Percentiles rank a stretch among this genome's conserved stretches.
phyloP scores from a whole-genome alignment of 1,140 invertebrate species.

The Lucilia sericata region DNA sequence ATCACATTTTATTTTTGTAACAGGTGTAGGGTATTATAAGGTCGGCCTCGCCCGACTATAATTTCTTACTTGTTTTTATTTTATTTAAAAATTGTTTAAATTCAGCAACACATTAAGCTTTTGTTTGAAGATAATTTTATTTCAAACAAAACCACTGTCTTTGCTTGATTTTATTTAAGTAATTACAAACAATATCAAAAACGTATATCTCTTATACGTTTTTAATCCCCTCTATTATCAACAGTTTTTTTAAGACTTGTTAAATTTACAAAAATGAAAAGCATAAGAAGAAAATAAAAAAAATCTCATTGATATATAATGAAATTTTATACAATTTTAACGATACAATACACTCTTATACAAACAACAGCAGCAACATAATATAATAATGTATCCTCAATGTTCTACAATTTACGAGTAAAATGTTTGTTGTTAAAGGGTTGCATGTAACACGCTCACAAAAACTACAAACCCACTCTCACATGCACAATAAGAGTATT shows the following conservation, averaged over 20 bases:
- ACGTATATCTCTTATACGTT: not conserved
- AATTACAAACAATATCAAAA: not conserved
- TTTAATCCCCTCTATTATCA: not conserved
- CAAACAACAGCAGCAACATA: not conserved
- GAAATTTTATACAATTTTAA: constrained; percentile 14
- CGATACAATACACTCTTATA: not conserved
- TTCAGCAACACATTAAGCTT: too few species aligned
- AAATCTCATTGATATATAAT: constrained; percentile 27
- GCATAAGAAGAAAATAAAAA: not conserved
- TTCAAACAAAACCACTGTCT: too few species aligned
- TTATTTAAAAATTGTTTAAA: too few species aligned
- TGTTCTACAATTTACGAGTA: not conserved
- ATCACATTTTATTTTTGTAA: too few species aligned
- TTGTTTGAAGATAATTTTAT: too few species aligned
- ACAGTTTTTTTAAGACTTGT: not conserved
- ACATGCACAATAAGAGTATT: not conserved
- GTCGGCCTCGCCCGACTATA: too few species aligned
- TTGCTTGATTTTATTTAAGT: not conserved
- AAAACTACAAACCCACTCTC: not conserved
- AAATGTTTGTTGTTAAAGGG: constrained; percentile 1
- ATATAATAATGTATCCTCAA: constrained; percentile 17
- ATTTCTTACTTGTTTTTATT: too few species aligned
- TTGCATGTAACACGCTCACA: constrained; percentile 3
- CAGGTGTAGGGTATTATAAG: too few species aligned
- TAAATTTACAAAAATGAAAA: constrained; percentile 4